phyloP scores from a whole-genome alignment of 2,113 vertebrate species.

The human (Homo sapiens) region GRCh38 chr9:19326501-19327000 shows the following conservation, averaged over 20 bases:
- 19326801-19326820: conserved; percentile 46
- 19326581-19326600: conserved; percentile 7
- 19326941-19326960: conserved; percentile 32
- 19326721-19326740: neutral
- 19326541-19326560: neutral
- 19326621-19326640: neutral
- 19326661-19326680: conserved; percentile 5
- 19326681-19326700: neutral
- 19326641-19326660: conserved; percentile 45
- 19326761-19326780: neutral
- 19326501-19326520: conserved; percentile 13
- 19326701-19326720: neutral
- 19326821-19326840: conserved; percentile 10
- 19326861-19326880: conserved; percentile 38
- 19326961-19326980: conserved; percentile 27
- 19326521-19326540: neutral
- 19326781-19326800: conserved; percentile 39
- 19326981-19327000: conserved; percentile 13
- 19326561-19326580: conserved; percentile 39
- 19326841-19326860: neutral
- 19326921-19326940: conserved; percentile 1
- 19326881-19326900: neutral
- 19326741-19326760: neutral
- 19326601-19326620: conserved; percentile 45
- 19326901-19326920: conserved; percentile 46